These are phyloP conservation scores for Hafferia zeledoni DNA, from an alignment of 2,797 vertebrate species.

Conservation along the genomic window DNA sequence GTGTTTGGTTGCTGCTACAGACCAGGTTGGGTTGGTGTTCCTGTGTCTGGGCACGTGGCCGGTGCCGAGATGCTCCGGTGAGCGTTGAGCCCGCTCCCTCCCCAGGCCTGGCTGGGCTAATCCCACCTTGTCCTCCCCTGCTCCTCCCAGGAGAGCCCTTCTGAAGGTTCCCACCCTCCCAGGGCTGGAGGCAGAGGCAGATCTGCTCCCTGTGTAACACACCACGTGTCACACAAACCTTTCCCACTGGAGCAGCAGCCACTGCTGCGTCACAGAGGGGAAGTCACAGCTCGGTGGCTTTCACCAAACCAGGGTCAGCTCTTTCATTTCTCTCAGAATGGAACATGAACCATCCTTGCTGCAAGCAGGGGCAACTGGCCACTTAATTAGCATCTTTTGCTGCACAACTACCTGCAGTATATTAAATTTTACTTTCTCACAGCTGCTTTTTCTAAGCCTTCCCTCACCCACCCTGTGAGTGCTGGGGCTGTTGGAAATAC, in stretches of 20 bases:
- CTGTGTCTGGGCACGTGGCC: rapidly evolving
- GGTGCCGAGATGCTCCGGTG: rapidly evolving
- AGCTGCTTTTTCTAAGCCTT: neutral
- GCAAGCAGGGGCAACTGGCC: too few relatives aligned
- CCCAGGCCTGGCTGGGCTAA: neutral
- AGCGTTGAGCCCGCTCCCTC: rapidly evolving
- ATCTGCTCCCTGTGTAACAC: neutral
- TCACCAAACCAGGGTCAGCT: neutral
- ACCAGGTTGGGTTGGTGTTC: rapidly evolving
- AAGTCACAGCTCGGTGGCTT: neutral
- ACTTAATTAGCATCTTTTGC: neutral
- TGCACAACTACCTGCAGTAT: neutral
- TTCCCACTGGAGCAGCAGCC: rapidly evolving
- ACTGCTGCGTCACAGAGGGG: rapidly evolving
- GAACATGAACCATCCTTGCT: neutral
- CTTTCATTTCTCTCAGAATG: neutral
- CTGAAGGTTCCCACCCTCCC: neutral
- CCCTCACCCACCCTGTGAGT: rapidly evolving
- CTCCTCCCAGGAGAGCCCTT: neutral
- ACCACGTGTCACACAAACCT: neutral
- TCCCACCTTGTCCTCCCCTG: neutral
- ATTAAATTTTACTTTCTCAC: neutral
- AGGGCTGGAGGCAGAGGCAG: neutral
- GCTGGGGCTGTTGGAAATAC: neutral
- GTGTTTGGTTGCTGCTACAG: neutral